Percentiles rank a stretch among this genome's conserved stretches.
phyloP scores from a whole-genome alignment of 2,113 vertebrate species.

The Equus przewalskii region DNA sequence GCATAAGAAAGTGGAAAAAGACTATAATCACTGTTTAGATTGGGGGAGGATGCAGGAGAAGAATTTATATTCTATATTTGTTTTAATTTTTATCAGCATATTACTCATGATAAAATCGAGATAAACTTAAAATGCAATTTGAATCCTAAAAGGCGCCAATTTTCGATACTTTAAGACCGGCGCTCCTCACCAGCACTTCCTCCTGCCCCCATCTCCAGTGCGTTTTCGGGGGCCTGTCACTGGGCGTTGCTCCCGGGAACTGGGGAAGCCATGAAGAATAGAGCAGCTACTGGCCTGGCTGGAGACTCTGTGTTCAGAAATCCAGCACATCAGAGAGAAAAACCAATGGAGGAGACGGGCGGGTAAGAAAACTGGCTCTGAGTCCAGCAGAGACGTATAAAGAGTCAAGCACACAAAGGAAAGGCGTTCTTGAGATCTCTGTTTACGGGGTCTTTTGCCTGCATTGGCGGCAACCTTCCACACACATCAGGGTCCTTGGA shows the following conservation, averaged over 20 bases:
- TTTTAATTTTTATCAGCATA: slow-evolving; percentile 2
- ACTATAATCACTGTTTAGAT: not conserved
- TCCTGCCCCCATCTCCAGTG: not conserved
- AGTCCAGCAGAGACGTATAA: not conserved
- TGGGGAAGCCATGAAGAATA: not conserved
- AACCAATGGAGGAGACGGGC: not conserved
- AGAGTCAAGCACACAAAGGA: not conserved
- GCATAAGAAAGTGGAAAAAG: not conserved
- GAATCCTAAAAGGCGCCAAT: not conserved
- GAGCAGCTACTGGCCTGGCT: not conserved
- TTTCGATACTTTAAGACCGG: not conserved
- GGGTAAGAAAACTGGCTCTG: not conserved
- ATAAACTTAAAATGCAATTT: not conserved
- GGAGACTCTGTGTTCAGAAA: not conserved
- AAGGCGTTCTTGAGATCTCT: not conserved
- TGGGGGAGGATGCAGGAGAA: not conserved
- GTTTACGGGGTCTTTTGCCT: not conserved
- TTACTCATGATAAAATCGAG: not conserved
- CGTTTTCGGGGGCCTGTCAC: not conserved
- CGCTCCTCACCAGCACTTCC: no score
- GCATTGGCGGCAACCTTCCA: not conserved
- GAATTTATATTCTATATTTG: not conserved
- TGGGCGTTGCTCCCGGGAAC: not conserved
- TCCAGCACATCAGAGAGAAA: not conserved
- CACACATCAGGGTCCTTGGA: not conserved